Evolutionary conservation across 2,797 vertebrate species (phyloP).

Genomic region (Heteromormyrus szaboi): DNA sequence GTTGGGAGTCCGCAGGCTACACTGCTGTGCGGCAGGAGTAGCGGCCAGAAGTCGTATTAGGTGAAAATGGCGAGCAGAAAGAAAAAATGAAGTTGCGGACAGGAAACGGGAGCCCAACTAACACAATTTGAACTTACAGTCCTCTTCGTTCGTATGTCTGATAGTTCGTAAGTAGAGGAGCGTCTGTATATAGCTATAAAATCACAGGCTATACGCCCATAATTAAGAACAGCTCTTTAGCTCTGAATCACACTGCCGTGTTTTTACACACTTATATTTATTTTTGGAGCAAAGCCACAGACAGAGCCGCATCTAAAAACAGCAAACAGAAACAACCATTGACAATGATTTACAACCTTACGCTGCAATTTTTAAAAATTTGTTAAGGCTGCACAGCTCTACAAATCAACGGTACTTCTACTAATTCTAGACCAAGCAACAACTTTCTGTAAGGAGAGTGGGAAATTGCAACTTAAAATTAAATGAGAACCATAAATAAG

Average conservation of each 20-base stretch:
- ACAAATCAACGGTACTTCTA: background rate
- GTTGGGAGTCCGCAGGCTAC: no score
- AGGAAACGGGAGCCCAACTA: no score
- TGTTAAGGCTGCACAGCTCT: background rate
- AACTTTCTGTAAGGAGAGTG: background rate
- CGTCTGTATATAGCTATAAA: background rate
- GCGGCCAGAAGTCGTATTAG: no score
- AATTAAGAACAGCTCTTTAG: background rate
- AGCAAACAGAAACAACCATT: background rate
- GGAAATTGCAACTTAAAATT: background rate
- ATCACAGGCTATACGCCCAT: background rate
- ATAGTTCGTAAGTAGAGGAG: no score
- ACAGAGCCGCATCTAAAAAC: background rate
- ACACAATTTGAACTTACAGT: no score
- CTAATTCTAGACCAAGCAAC: background rate
- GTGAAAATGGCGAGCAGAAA: no score
- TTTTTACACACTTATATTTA: background rate
- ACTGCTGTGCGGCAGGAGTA: accelerated
- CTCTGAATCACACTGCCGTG: background rate
- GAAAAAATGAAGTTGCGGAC: no score
- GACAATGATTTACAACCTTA: background rate
- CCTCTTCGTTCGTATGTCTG: no score
- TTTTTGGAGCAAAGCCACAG: background rate
- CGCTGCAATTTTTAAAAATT: background rate
- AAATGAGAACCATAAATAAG: background rate